Conservation (phyloP, 2,888 invertebrate species). For the Agapetus fuscipes region DNA sequence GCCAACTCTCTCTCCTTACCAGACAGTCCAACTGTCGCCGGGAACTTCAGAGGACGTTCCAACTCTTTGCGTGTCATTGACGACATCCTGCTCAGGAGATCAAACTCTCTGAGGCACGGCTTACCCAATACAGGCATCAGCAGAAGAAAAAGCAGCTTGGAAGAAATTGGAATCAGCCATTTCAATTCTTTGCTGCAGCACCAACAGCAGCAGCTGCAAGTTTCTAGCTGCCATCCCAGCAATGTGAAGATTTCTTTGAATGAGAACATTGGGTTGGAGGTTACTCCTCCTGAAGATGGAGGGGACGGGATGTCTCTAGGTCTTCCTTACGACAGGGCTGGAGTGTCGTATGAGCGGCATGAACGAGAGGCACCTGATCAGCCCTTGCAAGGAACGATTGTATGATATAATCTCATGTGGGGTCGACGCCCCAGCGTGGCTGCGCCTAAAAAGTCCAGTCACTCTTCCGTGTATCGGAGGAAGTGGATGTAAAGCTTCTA, state of each 20-base stretch:
- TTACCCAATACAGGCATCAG: constrained; percentile 52
- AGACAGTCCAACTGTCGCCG: constrained; percentile 76
- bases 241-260: constrained; percentile 80
- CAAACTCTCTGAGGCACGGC: constrained; percentile 77
- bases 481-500: too few species aligned
- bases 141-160: constrained; percentile 71
- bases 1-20: constrained; percentile 83
- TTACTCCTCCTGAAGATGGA: constrained; percentile 60
- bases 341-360: too few species aligned
- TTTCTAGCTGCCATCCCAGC: constrained; percentile 48
- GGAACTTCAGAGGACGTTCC: constrained; percentile 69
- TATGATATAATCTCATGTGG: constrained; percentile 94
- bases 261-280: constrained; percentile 77
- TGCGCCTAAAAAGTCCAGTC: too few species aligned
- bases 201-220: constrained; percentile 31
- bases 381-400: constrained; percentile 81
- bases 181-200: constrained; percentile 58
- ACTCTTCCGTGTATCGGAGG: too few species aligned
- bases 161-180: constrained; percentile 77
- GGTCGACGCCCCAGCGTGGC: too few species aligned
- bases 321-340: constrained; percentile 42
- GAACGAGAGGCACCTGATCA: constrained; percentile 53
- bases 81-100: constrained; percentile 72
- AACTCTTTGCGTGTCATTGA: constrained; percentile 82
- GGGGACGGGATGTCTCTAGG: constrained; percentile 41